A percentile compares a stretch with the other conserved stretches of the same genome.
These are phyloP conservation scores for Toxotes chatareus DNA, from an alignment of 2,113 vertebrate genomes.

Conservation along the genomic window DNA sequence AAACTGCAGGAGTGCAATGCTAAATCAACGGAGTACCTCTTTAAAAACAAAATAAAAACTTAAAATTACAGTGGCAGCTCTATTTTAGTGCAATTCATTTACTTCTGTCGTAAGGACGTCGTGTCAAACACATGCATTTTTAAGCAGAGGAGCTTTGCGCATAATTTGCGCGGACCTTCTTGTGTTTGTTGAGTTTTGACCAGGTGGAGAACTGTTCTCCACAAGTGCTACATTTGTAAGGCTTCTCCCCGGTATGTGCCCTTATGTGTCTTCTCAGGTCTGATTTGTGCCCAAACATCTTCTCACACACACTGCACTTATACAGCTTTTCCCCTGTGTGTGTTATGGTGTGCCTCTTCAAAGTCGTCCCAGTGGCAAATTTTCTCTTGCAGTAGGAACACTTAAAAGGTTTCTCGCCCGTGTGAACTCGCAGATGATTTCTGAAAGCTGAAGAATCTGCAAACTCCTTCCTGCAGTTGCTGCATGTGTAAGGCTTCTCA, in stretches of 20 bases:
- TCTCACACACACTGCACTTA: conserved; percentile 48
- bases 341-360: conserved; percentile 48
- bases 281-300: conserved; percentile 23
- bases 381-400: conserved; percentile 54
- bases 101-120: neutral
- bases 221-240: conserved; percentile 61
- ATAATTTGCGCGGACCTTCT: neutral
- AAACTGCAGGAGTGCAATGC: no score
- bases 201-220: conserved; percentile 55
- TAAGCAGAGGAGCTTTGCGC: neutral
- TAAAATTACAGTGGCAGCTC: no score
- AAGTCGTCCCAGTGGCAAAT: conserved; percentile 46
- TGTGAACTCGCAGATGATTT: conserved; percentile 61
- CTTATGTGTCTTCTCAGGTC: conserved; percentile 58
- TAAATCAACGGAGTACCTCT: no score
- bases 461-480: conserved; percentile 58
- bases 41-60: neutral
- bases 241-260: conserved; percentile 57
- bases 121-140: neutral
- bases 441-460: conserved; percentile 44
- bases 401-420: conserved; percentile 63
- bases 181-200: conserved; percentile 58
- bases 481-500: conserved; percentile 64
- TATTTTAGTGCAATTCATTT: neutral
- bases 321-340: conserved; percentile 67